Conservation (phyloP, 2,797 vertebrate genomes). For the Mareca penelope region DNA sequence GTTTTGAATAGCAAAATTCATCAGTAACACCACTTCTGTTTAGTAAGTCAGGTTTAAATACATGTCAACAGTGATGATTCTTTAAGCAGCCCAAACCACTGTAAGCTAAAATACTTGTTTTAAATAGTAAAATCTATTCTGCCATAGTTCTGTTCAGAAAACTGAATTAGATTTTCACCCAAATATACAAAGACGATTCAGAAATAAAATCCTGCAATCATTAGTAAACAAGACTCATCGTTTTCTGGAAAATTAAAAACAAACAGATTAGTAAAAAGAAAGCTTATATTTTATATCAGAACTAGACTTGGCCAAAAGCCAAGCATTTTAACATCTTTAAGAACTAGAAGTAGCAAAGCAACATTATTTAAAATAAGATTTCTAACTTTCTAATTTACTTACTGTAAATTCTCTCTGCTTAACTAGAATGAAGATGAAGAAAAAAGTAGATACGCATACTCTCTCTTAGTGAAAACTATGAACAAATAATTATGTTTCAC, state of each 20-base stretch:
- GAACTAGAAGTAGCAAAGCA: background rate
- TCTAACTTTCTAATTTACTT: background rate
- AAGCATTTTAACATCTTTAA: background rate
- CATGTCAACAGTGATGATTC: background rate
- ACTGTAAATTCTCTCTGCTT: background rate
- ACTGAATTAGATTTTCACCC: background rate
- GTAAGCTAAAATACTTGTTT: background rate
- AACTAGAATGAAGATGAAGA: background rate
- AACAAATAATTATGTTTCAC: background rate
- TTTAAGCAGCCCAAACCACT: background rate
- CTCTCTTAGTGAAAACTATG: background rate
- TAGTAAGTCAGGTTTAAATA: background rate
- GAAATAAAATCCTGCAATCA: background rate
- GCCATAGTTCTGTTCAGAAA: background rate
- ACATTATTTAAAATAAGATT: background rate
- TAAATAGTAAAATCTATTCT: background rate
- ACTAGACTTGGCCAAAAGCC: background rate
- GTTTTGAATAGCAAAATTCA: background rate
- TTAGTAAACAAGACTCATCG: background rate
- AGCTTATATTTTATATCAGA: background rate
- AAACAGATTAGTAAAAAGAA: background rate
- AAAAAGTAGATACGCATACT: too few relatives aligned
- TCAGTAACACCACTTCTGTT: background rate
- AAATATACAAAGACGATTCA: background rate
- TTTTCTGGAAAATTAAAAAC: background rate